Evolutionary conservation across 2,888 invertebrate genomes (phyloP).

Genomic region (Apodemia zela): DNA sequence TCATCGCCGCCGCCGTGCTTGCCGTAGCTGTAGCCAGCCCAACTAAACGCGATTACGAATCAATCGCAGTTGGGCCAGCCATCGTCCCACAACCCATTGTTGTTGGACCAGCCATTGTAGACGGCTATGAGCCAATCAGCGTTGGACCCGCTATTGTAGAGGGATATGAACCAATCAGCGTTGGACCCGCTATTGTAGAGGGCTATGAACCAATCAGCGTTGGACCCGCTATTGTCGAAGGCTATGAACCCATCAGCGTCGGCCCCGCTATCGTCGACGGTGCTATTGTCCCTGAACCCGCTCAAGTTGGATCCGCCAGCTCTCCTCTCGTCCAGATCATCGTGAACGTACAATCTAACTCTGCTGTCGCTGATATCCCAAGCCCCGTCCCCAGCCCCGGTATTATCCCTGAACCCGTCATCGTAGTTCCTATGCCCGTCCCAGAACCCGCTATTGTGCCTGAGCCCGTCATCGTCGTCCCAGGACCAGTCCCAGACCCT

Average conservation of each 20-base stretch:
- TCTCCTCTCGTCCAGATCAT: constrained; percentile 37
- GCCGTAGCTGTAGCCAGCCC: not conserved
- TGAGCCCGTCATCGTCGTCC: constrained; percentile 24
- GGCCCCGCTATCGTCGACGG: no score
- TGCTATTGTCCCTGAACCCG: not conserved
- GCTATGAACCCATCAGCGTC: no score
- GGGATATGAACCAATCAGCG: no score
- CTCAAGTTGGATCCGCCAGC: constrained; percentile 17
- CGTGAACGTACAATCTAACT: constrained; percentile 26
- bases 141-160: no score
- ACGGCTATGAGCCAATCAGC: no score
- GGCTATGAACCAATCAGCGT: no score
- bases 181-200: no score
- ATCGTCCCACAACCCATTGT: constrained; percentile 25
- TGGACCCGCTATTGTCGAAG: no score
- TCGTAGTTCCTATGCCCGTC: constrained; percentile 20
- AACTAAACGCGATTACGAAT: constrained; percentile 23
- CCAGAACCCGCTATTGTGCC: constrained; percentile 7
- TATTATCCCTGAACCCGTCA: constrained; percentile 15
- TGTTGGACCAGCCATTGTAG: not conserved
- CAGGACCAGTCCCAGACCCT: constrained; percentile 23
- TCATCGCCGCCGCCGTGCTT: not conserved
- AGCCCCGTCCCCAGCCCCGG: no score
- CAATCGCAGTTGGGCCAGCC: constrained; percentile 36
- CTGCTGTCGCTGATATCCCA: not conserved